phyloP scores from a whole-genome alignment of 2,888 invertebrate species.

The Dascillus cervinus region DNA sequence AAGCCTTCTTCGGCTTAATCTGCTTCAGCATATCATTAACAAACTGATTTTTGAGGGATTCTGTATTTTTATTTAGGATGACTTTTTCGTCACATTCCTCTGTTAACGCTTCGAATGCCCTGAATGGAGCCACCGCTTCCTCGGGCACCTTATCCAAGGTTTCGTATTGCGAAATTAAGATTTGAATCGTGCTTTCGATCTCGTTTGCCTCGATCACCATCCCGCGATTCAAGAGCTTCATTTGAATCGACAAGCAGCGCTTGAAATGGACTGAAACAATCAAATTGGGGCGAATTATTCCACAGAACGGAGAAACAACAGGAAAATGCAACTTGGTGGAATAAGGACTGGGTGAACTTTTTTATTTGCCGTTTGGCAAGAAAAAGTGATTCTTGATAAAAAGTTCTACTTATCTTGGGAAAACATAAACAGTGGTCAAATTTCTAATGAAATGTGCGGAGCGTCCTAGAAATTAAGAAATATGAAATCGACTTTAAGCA shows the following conservation, averaged over 20 bases:
- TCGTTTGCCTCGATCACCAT: slow-evolving; percentile 65
- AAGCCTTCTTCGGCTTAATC: slow-evolving; percentile 43
- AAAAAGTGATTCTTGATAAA: no score
- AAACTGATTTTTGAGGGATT: slow-evolving; percentile 30
- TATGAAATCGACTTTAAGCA: no score
- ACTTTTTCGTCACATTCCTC: neutral
- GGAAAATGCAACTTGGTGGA: no score
- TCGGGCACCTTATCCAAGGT: slow-evolving; percentile 28
- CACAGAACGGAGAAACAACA: no score
- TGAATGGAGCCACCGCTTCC: slow-evolving; percentile 20
- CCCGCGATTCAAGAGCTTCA: slow-evolving; percentile 66
- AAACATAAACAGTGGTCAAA: no score
- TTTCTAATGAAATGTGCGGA: no score
- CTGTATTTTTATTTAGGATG: slow-evolving; percentile 29
- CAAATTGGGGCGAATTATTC: no score
- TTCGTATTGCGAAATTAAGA: slow-evolving; percentile 22
- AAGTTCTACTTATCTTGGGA: no score
- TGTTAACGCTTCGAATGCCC: slow-evolving; percentile 29
- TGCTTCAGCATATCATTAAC: slow-evolving; percentile 24
- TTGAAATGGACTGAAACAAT: slow-evolving; percentile 37
- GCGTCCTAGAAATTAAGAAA: no score
- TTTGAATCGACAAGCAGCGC: slow-evolving; percentile 51
- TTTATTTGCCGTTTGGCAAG: no score
- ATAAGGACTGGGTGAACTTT: no score
- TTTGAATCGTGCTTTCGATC: slow-evolving; percentile 34